A percentile compares a stretch with the other conserved stretches of the same genome.
These are phyloP conservation scores for Rhinophrynus dorsalis DNA, from an alignment of 2,797 vertebrate species.

Conservation along the genomic window DNA sequence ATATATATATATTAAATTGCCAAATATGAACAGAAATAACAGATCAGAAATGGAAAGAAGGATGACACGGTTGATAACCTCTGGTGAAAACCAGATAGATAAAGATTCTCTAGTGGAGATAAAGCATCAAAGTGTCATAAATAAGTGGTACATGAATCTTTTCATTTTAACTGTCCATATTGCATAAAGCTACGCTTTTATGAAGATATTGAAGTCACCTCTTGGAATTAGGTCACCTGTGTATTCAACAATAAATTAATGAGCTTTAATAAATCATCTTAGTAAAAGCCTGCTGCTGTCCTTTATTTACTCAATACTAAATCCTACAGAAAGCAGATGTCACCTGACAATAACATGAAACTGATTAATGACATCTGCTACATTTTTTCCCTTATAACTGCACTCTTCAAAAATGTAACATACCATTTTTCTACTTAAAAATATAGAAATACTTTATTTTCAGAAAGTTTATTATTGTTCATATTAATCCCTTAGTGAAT, in stretches of 20 bases:
- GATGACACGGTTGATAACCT: too few relatives aligned
- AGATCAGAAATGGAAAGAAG: too few relatives aligned
- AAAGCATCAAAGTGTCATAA: too few relatives aligned
- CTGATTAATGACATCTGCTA: not conserved
- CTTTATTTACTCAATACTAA: conserved; percentile 58
- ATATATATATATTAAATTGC: too few relatives aligned
- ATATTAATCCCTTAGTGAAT: too few relatives aligned
- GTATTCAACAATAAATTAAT: conserved; percentile 56
- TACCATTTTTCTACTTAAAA: too few relatives aligned
- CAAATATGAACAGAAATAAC: too few relatives aligned
- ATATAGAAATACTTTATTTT: too few relatives aligned
- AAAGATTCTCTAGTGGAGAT: too few relatives aligned
- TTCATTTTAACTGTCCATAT: not conserved
- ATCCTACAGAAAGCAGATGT: conserved; percentile 53
- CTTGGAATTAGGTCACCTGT: conserved; percentile 65
- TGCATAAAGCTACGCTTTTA: conserved; percentile 41
- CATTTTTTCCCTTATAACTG: not conserved
- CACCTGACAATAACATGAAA: not conserved
- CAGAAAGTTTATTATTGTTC: too few relatives aligned
- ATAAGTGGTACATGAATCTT: too few relatives aligned
- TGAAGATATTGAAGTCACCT: conserved; percentile 44
- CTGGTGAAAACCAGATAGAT: too few relatives aligned
- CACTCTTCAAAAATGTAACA: not conserved
- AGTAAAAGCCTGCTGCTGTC: conserved; percentile 63
- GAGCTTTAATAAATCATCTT: conserved; percentile 71